Percentiles rank a stretch among this genome's conserved stretches.
Evolutionary conservation across 2,888 invertebrate species (phyloP).

Genomic region (Tetanocera ferruginea): DNA sequence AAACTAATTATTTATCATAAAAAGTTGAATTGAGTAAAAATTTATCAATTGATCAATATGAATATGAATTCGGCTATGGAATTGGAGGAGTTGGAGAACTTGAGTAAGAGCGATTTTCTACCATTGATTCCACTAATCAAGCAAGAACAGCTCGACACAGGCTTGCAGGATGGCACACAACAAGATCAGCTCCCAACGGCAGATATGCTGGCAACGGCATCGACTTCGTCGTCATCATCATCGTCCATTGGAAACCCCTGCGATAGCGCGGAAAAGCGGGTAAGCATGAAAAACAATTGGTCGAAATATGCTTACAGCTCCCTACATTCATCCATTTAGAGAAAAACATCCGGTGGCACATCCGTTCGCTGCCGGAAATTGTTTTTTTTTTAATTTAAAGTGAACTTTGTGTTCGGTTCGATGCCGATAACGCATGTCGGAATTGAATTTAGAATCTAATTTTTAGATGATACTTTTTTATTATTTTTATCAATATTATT

Average conservation of each 20-base stretch:
- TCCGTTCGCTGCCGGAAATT: constrained; percentile 41
- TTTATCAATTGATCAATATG: not conserved
- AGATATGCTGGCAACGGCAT: constrained; percentile 56
- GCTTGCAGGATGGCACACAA: constrained; percentile 58
- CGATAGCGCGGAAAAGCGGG: constrained; percentile 70
- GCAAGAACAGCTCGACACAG: constrained; percentile 66
- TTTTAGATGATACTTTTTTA: too few species aligned
- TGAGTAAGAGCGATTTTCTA: constrained; percentile 67
- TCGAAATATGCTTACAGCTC: too few species aligned
- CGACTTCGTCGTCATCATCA: constrained; percentile 55
- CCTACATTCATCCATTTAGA: not conserved
- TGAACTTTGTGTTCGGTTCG: not conserved
- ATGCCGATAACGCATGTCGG: not conserved
- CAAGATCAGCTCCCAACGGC: constrained; percentile 57
- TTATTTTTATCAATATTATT: too few species aligned
- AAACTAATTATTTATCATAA: constrained; percentile 40
- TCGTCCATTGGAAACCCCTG: constrained; percentile 68
- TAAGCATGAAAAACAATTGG: constrained; percentile 54
- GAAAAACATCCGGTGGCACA: constrained; percentile 35
- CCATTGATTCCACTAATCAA: constrained; percentile 68
- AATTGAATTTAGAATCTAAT: not conserved
- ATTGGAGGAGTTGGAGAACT: constrained; percentile 66
- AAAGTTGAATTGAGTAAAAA: not conserved
- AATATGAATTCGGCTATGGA: constrained; percentile 59
- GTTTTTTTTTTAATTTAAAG: constrained; percentile 14